Base-by-base conservation (phyloP, 2,888 invertebrate genomes). In the Meghimatium bilineatum region DNA sequence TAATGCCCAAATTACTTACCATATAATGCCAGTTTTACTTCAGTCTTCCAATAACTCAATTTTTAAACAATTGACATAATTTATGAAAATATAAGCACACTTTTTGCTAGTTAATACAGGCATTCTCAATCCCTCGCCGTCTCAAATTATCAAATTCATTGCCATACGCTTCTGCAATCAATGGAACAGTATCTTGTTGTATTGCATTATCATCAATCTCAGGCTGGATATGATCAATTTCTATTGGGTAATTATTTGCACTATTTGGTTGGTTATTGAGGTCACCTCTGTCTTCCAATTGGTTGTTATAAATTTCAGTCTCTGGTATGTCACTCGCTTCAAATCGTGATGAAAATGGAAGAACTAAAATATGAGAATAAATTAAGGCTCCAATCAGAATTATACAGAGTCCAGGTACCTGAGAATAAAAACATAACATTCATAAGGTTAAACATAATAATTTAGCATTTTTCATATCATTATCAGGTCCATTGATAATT, bases 341-440 rank as follows among this genome's bases (percentile, higher is more conserved):
- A 12, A 63, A 26, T 1, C 66, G 56, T 32, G 74, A 75, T 12
- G 36, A 2, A 49, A 63, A 82, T 8, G 82, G 82, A 1, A 82
- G 74, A 0, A 75, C 52, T 36, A 84, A 38, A 32, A 84, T 84
- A 69, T 80, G 80, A 10, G 80, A 78, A 44, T 80, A 84, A 38
- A 84, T 67, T 10, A 84, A 75, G 23, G 56, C 52, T n/a, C 84
- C 84, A 23, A 63, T 74, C 17, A 49, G 26, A 12, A 84, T 66
- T 26, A 84, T 26, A 36, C 72, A 72, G 12, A 80, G 60, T 17
- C 84, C 84, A 36, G 84, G 84, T 5, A 84, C 80, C 84, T 84
- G 32, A 23, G 26, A 72, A 78, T 52, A 44, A 71, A 34, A 63
- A 56, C 14, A 56, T 23, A 56, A 56, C 2, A 17, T 56, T 23